Evolutionary conservation across 2,113 vertebrate genomes (phyloP), one percentile per base, ranked within the genome.

Genomic region (Periophthalmus modestus): DNA sequence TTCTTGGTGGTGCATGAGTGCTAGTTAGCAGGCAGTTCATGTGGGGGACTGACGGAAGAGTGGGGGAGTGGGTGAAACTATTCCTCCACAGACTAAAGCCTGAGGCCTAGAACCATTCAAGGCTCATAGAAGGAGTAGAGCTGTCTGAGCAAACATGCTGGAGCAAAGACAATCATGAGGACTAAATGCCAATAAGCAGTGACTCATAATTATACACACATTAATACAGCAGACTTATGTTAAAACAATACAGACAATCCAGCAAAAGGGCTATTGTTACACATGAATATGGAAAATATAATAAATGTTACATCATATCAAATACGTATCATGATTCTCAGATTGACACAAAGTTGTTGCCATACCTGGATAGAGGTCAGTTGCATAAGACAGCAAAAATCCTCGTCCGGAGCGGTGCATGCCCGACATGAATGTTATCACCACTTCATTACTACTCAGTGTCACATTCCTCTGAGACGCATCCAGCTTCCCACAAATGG

Each of bases 381-480:
- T 94, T 80, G 95, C 87, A 0, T 96, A 97, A 62, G 95, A 96
- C 24, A 97, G 86, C 4, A 96, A 88, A 77, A 97, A 94, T 15
- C 96, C 96, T 46, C 96, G 91, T 47, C 96, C 95, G 0, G 95
- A 95, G 62, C 76, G 95, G 79, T 97, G 95, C 10, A 85, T 90
- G 23, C 89, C 91, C 6, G 94, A 94, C 82, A 82, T 89, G 89
- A 96, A 96, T 12, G 80, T 89, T 82, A 96, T 33, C 0, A 87
- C 94, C 76, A 93, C 80, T 14, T 93, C 71, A 57, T 90, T 94
- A 84, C 91, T 92, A 77, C 85, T 87, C 2, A 94, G 73, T 33
- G 88, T 83, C 83, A 96, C 71, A 50, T 91, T 93, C 2, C 59
- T 87, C 74, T 82, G 16, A 3, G 81, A 13, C 3, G 82, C 80